Evolutionary conservation across 2,797 vertebrate genomes (phyloP).

Genomic region (Typhlichthys eigenmanni): DNA sequence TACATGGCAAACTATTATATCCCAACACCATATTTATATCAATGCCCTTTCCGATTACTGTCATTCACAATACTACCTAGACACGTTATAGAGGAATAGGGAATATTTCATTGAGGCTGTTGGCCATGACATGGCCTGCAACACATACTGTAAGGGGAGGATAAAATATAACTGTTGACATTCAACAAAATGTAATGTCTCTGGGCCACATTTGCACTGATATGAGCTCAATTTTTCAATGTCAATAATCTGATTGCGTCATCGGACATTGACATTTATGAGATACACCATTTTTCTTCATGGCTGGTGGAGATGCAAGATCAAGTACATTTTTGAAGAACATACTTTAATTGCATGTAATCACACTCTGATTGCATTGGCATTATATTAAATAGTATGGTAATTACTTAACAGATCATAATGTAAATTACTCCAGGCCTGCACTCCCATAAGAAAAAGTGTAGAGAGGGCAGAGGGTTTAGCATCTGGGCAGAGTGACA

Average conservation of each 20-base stretch:
- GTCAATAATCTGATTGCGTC: constrained; percentile 98
- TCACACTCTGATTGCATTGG: constrained; percentile 98
- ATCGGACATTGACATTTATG: constrained; percentile 93
- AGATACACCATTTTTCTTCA: constrained; percentile 98
- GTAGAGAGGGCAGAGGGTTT: constrained; percentile 72
- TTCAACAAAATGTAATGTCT: constrained; percentile 89
- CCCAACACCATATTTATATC: constrained; percentile 87
- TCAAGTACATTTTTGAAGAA: constrained; percentile 84
- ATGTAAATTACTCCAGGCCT: constrained; percentile 95
- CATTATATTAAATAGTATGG: constrained; percentile 99
- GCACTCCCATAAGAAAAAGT: constrained; percentile 80
- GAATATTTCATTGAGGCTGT: constrained; percentile 18
- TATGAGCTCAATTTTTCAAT: constrained; percentile 97
- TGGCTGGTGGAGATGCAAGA: constrained; percentile 77
- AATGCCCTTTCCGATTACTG: constrained; percentile 83
- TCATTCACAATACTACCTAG: constrained; percentile 75
- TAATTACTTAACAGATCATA: constrained; percentile 98
- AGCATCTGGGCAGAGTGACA: constrained; percentile 76
- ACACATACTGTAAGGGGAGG: constrained; percentile 15
- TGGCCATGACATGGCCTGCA: constrained; percentile 11
- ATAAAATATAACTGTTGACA: constrained; percentile 79
- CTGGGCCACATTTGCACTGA: constrained; percentile 85
- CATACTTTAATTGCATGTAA: constrained; percentile 99
- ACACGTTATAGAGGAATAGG: constrained; percentile 72
- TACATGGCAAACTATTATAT: constrained; percentile 92